A percentile compares a stretch with the other conserved stretches of the same genome.
These are phyloP conservation scores for Paedocypris micromegethes DNA, from an alignment of 2,797 vertebrate species.

Conservation along the genomic window DNA sequence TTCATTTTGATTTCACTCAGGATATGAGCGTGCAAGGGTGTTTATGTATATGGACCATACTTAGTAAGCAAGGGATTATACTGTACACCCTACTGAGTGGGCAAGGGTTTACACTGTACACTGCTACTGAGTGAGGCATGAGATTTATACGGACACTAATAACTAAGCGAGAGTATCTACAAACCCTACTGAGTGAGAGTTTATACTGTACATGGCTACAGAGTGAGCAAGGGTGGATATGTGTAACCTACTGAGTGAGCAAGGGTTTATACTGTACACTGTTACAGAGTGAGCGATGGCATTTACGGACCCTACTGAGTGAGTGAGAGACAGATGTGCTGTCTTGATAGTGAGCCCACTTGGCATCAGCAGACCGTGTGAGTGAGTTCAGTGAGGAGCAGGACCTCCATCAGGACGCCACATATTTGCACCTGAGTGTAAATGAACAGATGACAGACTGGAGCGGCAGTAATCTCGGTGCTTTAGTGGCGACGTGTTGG, in stretches of 20 bases:
- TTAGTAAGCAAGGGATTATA: too few relatives aligned
- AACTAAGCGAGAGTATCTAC: not conserved
- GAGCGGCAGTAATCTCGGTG: constrained; percentile 38
- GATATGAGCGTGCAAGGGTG: constrained; percentile 7
- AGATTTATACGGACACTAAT: not conserved
- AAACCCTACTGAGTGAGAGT: constrained; percentile 18
- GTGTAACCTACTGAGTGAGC: not conserved
- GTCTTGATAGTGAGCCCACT: constrained; percentile 50
- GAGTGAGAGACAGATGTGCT: constrained; percentile 1
- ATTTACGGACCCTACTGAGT: not conserved
- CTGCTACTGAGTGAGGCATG: too few relatives aligned
- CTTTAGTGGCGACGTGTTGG: constrained; percentile 35
- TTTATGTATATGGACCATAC: too few relatives aligned
- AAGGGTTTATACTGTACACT: not conserved
- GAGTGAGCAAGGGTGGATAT: too few relatives aligned
- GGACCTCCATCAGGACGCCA: constrained; percentile 45
- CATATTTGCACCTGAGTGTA: constrained; percentile 46
- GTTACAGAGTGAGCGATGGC: too few relatives aligned
- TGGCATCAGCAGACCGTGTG: constrained; percentile 4
- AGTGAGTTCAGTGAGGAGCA: constrained; percentile 18
- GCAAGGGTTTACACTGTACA: not conserved
- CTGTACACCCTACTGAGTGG: not conserved
- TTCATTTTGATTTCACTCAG: constrained; percentile 39
- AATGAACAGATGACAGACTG: constrained; percentile 46
- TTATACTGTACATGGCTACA: not conserved